phyloP scores from a whole-genome alignment of 2,888 invertebrate species.

The Euzophera pinguis region DNA sequence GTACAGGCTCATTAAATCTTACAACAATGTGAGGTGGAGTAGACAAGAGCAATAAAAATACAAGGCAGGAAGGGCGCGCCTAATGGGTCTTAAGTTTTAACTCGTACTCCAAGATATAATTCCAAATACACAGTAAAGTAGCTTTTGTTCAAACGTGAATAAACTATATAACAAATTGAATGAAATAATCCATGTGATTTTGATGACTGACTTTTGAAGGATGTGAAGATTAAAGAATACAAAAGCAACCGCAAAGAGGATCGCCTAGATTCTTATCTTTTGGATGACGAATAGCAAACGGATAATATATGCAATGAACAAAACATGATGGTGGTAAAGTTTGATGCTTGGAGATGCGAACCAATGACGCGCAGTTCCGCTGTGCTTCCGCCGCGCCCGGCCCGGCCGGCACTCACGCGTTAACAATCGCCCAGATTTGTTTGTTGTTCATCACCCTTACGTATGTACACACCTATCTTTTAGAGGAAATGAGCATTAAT shows the following conservation, averaged over 20 bases:
- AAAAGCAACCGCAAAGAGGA: too few species aligned
- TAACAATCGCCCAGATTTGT: constrained; percentile 65
- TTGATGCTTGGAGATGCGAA: constrained; percentile 48
- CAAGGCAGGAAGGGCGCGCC: constrained; percentile 73
- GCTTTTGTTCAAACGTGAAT: too few species aligned
- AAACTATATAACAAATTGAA: too few species aligned
- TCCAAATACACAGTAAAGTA: neutral
- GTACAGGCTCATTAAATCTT: constrained; percentile 56
- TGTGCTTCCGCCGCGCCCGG: constrained; percentile 63
- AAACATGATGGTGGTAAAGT: constrained; percentile 55
- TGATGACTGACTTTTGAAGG: too few species aligned
- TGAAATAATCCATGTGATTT: too few species aligned
- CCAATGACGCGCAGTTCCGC: constrained; percentile 76
- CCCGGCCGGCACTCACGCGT: constrained; percentile 52
- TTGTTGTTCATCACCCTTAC: constrained; percentile 37
- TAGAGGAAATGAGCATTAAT: constrained; percentile 24
- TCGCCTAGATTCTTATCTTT: neutral
- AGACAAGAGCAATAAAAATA: constrained; percentile 64
- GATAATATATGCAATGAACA: constrained; percentile 54
- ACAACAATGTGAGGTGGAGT: constrained; percentile 74
- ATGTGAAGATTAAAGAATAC: too few species aligned
- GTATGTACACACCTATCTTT: constrained; percentile 18
- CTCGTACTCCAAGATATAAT: constrained; percentile 20
- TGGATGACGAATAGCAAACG: constrained; percentile 37
- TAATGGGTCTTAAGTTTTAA: constrained; percentile 47